Evolutionary conservation across 2,888 invertebrate genomes (phyloP).

Genomic region (Panzeria rudis): DNA sequence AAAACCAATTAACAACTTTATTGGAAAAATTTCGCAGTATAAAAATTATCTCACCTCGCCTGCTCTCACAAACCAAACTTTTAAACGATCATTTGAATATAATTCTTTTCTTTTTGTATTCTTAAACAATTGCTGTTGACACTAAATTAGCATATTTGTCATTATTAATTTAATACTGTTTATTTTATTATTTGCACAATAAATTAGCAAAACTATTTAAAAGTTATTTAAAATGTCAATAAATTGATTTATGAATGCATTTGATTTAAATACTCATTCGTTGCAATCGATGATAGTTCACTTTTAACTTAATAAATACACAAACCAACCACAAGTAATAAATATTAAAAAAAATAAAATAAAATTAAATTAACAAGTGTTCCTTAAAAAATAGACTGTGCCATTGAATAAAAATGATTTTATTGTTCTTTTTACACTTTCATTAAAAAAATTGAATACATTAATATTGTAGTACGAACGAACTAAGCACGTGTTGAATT

Average conservation of each 20-base stretch:
- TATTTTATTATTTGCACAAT: conserved; percentile 31
- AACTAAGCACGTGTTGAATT: conserved; percentile 46
- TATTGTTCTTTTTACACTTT: conserved; percentile 20
- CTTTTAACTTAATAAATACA: not conserved
- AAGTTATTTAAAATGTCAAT: conserved; percentile 44
- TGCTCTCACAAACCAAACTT: not conserved
- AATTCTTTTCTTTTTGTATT: conserved; percentile 11
- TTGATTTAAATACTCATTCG: conserved; percentile 22
- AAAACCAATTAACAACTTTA: conserved; percentile 15
- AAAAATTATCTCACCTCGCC: not conserved
- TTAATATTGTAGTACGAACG: not conserved
- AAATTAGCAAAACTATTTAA: conserved; percentile 41
- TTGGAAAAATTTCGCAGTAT: not conserved
- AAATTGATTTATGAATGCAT: conserved; percentile 51
- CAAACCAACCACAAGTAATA: conserved; percentile 1
- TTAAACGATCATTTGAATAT: not conserved
- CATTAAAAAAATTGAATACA: not conserved
- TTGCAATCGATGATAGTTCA: not conserved
- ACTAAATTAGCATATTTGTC: conserved; percentile 24
- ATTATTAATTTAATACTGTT: conserved; percentile 12
- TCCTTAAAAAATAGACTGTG: conserved; percentile 5
- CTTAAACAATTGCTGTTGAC: conserved; percentile 12
- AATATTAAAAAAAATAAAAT: conserved; percentile 24
- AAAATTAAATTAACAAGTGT: conserved; percentile 45
- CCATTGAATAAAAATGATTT: conserved; percentile 25